A percentile compares a stretch with the other conserved stretches of the same genome.
Conservation (phyloP, 1,140 invertebrate genomes). For the Scaptomyza pallida region DNA sequence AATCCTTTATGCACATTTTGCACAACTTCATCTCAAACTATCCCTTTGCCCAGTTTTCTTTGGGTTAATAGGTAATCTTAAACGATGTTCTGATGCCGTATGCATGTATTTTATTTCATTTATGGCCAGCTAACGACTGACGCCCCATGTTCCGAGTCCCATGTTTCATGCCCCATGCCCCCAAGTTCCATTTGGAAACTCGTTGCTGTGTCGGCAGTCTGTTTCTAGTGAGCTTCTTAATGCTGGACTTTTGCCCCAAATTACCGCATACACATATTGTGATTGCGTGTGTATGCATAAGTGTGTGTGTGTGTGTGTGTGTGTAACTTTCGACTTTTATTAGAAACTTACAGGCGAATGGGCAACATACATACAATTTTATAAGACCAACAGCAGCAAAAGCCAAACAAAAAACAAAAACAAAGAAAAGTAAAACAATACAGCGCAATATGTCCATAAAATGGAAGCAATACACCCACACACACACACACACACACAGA, state of each 20-base stretch:
- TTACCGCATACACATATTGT: slow-evolving; percentile 14
- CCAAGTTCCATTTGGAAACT: slow-evolving; percentile 1
- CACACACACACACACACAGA: background rate
- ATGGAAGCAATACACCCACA: background rate
- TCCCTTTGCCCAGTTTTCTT: no score
- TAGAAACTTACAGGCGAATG: slow-evolving; percentile 26
- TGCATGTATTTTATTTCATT: background rate
- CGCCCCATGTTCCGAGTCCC: no score
- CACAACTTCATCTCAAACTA: no score
- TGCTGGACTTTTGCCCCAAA: slow-evolving; percentile 20
- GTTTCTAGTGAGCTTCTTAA: background rate
- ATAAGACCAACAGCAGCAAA: slow-evolving; percentile 4
- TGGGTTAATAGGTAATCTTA: no score
- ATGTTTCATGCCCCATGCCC: no score
- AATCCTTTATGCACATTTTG: no score
- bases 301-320: slow-evolving; percentile 4
- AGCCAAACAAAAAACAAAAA: background rate
- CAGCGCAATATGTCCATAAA: slow-evolving; percentile 8
- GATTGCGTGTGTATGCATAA: background rate
- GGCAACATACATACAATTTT: slow-evolving; percentile 13
- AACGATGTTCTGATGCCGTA: background rate
- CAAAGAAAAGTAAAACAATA: slow-evolving; percentile 5
- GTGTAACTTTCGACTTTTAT: slow-evolving; percentile 37
- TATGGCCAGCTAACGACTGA: background rate
- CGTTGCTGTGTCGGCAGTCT: slow-evolving; percentile 9